Conservation (phyloP, 2,797 vertebrate genomes). For the Pitangus sulphuratus region DNA sequence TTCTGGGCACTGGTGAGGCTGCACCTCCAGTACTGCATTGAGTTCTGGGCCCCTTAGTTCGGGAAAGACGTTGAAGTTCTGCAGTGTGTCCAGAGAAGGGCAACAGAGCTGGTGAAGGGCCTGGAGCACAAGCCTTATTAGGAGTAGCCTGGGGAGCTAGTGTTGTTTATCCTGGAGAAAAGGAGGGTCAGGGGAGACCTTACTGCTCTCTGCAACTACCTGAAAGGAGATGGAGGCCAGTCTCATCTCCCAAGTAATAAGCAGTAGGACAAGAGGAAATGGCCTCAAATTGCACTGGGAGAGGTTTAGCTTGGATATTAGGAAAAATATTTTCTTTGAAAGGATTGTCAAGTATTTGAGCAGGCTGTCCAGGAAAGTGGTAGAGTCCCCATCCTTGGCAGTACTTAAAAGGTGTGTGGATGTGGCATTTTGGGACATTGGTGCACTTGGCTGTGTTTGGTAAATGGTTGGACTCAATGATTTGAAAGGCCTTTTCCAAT, state of each 20-base stretch:
- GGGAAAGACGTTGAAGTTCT: neutral
- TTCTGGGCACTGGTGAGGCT: fast-evolving
- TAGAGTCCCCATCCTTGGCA: neutral
- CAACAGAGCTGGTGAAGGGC: fast-evolving
- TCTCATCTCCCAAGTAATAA: neutral
- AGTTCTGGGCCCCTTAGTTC: neutral
- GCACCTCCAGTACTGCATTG: fast-evolving
- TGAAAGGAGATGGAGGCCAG: neutral
- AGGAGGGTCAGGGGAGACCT: neutral
- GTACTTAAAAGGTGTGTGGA: neutral
- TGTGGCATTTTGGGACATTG: neutral
- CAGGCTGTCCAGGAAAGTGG: neutral
- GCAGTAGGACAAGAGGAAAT: neutral
- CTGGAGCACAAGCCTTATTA: neutral
- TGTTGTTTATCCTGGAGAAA: neutral
- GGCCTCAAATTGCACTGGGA: neutral
- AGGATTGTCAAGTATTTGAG: neutral
- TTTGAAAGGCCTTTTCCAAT: neutral
- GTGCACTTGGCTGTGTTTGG: neutral
- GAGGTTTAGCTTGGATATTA: neutral
- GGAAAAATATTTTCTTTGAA: fast-evolving
- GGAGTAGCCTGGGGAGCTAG: neutral
- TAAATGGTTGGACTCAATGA: neutral
- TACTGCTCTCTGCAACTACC: neutral
- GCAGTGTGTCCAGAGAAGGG: neutral